phyloP scores from a whole-genome alignment of 2,888 invertebrate species.

The Drosophila greeni region DNA sequence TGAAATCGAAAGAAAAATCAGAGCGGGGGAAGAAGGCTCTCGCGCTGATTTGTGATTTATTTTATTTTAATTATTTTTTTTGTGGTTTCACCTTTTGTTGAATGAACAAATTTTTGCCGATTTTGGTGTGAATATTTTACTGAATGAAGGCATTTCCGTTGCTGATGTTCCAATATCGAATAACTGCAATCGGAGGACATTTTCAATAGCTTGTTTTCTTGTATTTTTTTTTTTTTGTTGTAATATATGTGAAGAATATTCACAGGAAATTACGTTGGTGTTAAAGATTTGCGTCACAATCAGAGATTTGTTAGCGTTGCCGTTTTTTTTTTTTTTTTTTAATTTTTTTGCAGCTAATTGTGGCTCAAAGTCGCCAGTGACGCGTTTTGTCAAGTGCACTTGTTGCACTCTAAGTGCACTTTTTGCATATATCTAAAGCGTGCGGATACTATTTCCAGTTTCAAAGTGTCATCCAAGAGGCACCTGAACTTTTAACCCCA shows the following conservation, averaged over 20 bases:
- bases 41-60: conserved; percentile 24
- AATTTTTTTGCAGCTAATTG: conserved; percentile 41
- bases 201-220: conserved; percentile 18
- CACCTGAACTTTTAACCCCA: conserved; percentile 15
- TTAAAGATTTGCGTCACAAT: conserved; percentile 30
- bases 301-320: conserved; percentile 13
- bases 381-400: conserved; percentile 43
- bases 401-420: conserved; percentile 19
- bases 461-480: conserved; percentile 5
- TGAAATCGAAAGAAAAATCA: conserved; percentile 6
- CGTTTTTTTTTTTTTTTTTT: not conserved
- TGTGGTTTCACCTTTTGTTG: conserved; percentile 42
- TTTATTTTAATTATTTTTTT: too few relatives aligned
- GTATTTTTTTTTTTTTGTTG: not conserved
- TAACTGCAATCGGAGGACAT: conserved; percentile 42
- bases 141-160: conserved; percentile 38
- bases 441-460: conserved; percentile 7
- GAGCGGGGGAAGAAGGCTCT: conserved; percentile 16
- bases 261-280: conserved; percentile 24
- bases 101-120: conserved; percentile 48
- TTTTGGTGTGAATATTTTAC: conserved; percentile 36
- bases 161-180: conserved; percentile 35
- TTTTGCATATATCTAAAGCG: not conserved
- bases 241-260: conserved; percentile 14
- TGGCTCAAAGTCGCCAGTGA: conserved; percentile 39